phyloP scores from a whole-genome alignment of 2,888 invertebrate species.

The Myathropa florea region DNA sequence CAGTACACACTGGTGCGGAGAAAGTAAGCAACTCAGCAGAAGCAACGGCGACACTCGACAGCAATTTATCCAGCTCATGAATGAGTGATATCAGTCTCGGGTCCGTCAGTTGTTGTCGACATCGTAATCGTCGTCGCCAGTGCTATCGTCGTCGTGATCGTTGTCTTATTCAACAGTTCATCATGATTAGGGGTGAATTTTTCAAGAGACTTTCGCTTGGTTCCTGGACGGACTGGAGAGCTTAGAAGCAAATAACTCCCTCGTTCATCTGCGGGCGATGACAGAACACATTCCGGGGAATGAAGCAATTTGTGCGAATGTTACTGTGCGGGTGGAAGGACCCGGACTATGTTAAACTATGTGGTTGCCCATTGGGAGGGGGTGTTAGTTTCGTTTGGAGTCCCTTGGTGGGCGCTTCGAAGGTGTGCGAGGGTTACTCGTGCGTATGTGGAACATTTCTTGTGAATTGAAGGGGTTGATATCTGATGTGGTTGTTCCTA shows the following conservation, averaged over 20 bases:
- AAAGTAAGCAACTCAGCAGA: neutral
- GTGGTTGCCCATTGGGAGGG: slow-evolving; percentile 8
- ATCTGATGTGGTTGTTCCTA: slow-evolving; percentile 31
- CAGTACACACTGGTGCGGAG: neutral
- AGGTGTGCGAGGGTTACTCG: slow-evolving; percentile 6
- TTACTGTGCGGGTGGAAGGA: neutral
- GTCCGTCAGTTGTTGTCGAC: neutral
- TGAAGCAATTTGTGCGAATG: slow-evolving; percentile 40
- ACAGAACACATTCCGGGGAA: slow-evolving; percentile 24
- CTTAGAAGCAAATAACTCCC: slow-evolving; percentile 40
- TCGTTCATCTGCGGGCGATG: neutral
- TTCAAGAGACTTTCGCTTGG: neutral
- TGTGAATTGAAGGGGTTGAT: neutral
- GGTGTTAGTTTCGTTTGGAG: neutral
- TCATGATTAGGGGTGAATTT: slow-evolving; percentile 55
- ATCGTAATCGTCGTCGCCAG: slow-evolving; percentile 20
- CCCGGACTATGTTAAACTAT: slow-evolving; percentile 42
- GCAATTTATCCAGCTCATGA: slow-evolving; percentile 64
- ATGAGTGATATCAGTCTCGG: slow-evolving; percentile 47
- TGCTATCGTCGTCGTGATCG: slow-evolving; percentile 43
- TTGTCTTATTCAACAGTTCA: slow-evolving; percentile 64
- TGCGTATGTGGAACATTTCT: slow-evolving; percentile 43
- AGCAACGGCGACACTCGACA: neutral
- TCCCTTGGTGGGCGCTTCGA: neutral
- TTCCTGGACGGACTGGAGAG: slow-evolving; percentile 10